Evolutionary conservation across 2,888 invertebrate genomes (phyloP).

Genomic region (Eumacrocentrus americanus): DNA sequence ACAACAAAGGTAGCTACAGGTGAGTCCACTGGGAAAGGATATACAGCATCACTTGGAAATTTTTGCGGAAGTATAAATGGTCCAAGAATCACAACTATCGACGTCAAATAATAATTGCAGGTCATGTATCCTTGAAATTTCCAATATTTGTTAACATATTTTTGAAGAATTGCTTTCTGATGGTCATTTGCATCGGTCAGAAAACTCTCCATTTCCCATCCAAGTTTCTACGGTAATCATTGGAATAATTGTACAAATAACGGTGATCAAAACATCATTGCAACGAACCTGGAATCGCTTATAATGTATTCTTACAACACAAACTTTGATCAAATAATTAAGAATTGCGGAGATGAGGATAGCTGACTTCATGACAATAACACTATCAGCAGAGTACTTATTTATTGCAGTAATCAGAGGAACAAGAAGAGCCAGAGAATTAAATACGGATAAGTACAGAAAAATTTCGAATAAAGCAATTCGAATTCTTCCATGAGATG

Average conservation of each 20-base stretch:
- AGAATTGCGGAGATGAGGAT: conserved; percentile 31
- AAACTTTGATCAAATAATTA: conserved; percentile 36
- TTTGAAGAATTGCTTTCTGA: conserved; percentile 32
- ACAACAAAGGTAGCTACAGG: conserved; percentile 26
- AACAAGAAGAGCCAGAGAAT: conserved; percentile 8
- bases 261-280: background rate
- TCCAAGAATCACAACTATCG: conserved; percentile 34
- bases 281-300: conserved; percentile 34
- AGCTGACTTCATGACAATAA: conserved; percentile 36
- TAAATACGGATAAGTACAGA: conserved; percentile 21
- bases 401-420: conserved; percentile 26
- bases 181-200: conserved; percentile 26
- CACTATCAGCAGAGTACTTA: conserved; percentile 16
- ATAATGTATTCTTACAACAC: conserved; percentile 30
- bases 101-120: conserved; percentile 33
- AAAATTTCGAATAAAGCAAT: conserved; percentile 24
- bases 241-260: background rate
- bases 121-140: conserved; percentile 30
- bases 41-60: conserved; percentile 35
- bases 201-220: conserved; percentile 39
- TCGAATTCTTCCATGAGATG: too few species aligned
- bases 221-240: conserved; percentile 28
- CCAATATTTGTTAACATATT: conserved; percentile 36
- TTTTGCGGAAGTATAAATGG: conserved; percentile 35
- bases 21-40: conserved; percentile 34